Base-by-base conservation (phyloP, 2,797 vertebrate species). In the Poeciliopsis infans region DNA sequence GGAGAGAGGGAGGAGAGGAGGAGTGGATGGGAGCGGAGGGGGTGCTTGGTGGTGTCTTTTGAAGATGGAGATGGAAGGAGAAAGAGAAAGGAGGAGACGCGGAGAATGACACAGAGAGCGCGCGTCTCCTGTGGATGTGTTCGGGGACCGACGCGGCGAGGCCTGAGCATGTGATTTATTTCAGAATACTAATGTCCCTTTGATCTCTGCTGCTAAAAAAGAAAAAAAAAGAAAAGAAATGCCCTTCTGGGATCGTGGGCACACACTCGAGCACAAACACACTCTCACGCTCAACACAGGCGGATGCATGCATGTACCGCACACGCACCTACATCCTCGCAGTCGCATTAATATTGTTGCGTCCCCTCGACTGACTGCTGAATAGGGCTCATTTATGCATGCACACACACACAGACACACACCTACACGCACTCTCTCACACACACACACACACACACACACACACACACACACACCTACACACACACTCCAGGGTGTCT, bases 161-260 rank as follows among this genome's bases (percentile, higher is more conserved):
- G 92, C 85, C 93, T 74, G 89, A 87, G 89, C 92, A 92, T 93
- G 90, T 94, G 93, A 94, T 95, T 93, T 94, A 92, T 94, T 94
- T 94, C 93, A 93, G 93, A 93, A 94, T 94, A 94, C 93, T 94
- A 95, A 95, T 95, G 93, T 92, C 88, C 88, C 92, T 95, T 95
- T 95, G 91, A 94, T 94, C 93, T 94, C 84, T 82, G 81, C 90
- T 92, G 90, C 92, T 91, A 82, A 89, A 89, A 91, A 76, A 77
- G 84, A 88, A 89, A 87, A 85, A 90, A 91, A 90, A 91, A 86
- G 64, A 68, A 45, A 80, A 90, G 87, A 90, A 86, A 86, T 81
- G 86, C 87, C 89, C 92, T 91, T 88, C 92, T 90, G 92, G 89
- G 94, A 94, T 74, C 79, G 80, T 72, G 41, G 75, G 86, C 85